These are phyloP conservation scores for Hyposmocoma kahamanoa DNA, from an alignment of 1,140 invertebrate genomes.

Conservation along the genomic window DNA sequence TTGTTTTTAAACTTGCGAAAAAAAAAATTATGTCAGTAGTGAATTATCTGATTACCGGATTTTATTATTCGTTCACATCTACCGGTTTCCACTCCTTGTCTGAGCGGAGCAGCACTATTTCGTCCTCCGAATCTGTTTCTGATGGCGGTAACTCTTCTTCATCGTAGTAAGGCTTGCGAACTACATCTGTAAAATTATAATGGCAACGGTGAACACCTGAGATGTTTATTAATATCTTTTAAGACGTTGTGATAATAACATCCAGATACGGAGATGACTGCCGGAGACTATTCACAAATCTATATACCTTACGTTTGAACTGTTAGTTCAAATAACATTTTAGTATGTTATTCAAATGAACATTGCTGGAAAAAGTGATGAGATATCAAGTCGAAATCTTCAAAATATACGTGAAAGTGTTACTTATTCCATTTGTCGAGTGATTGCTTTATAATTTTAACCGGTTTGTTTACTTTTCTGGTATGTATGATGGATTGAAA, in stretches of 20 bases:
- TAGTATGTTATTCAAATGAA: neutral
- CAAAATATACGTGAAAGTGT: too few species aligned
- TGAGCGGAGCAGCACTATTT: constrained; percentile 55
- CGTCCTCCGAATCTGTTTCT: constrained; percentile 68
- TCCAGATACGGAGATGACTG: neutral
- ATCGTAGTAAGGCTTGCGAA: constrained; percentile 62
- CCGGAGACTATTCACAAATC: neutral
- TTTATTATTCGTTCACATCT: too few species aligned
- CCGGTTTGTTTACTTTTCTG: too few species aligned
- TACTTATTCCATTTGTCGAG: too few species aligned
- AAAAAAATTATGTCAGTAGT: too few species aligned
- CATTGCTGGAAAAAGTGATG: too few species aligned
- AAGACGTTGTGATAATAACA: too few species aligned
- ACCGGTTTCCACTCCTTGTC: constrained; percentile 43
- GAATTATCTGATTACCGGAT: too few species aligned
- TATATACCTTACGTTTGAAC: neutral
- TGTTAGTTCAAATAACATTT: neutral
- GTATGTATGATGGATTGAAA: neutral
- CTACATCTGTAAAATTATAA: constrained; percentile 39
- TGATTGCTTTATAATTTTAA: too few species aligned
- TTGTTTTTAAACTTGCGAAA: too few species aligned
- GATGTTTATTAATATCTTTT: neutral
- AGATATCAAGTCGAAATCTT: too few species aligned
- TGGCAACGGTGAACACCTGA: neutral
- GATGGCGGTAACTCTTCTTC: constrained; percentile 60